These are phyloP conservation scores for Bufo gargarizans DNA, from an alignment of 2,113 vertebrate genomes.

Conservation along the genomic window DNA sequence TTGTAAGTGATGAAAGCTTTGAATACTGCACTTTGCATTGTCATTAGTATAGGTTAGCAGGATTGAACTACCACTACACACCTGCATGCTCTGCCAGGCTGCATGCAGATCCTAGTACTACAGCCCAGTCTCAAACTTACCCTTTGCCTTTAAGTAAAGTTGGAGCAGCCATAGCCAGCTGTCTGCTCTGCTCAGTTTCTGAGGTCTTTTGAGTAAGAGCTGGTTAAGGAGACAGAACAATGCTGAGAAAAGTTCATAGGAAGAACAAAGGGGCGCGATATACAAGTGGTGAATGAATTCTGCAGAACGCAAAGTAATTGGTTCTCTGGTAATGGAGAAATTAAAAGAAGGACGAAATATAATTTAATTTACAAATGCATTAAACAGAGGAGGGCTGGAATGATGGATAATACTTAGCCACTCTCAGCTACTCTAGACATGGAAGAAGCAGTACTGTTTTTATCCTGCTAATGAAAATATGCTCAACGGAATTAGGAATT, in stretches of 20 bases:
- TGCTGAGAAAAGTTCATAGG: background rate
- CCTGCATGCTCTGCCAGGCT: conserved; percentile 23
- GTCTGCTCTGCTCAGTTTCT: conserved; percentile 86
- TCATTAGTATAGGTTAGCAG: conserved; percentile 62
- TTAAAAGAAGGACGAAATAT: background rate
- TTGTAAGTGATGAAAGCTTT: background rate
- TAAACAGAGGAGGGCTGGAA: no score
- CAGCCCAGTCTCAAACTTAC: conserved; percentile 81
- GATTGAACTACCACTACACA: conserved; percentile 58
- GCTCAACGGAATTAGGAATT: background rate
- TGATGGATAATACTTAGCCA: background rate
- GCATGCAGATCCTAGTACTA: conserved; percentile 65
- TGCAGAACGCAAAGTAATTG: background rate
- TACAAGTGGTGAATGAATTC: background rate
- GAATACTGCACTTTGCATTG: no score
- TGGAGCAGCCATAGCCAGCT: conserved; percentile 84
- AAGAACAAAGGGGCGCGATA: background rate
- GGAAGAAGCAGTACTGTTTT: background rate
- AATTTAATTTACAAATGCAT: background rate
- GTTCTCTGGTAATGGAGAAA: background rate
- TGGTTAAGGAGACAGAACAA: conserved; percentile 77
- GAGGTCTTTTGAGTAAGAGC: conserved; percentile 84
- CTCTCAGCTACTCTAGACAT: no score
- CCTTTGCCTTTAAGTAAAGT: conserved; percentile 94
- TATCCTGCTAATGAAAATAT: background rate